Conservation (phyloP, 2,113 vertebrate species). For the Alexandromys fortis region DNA sequence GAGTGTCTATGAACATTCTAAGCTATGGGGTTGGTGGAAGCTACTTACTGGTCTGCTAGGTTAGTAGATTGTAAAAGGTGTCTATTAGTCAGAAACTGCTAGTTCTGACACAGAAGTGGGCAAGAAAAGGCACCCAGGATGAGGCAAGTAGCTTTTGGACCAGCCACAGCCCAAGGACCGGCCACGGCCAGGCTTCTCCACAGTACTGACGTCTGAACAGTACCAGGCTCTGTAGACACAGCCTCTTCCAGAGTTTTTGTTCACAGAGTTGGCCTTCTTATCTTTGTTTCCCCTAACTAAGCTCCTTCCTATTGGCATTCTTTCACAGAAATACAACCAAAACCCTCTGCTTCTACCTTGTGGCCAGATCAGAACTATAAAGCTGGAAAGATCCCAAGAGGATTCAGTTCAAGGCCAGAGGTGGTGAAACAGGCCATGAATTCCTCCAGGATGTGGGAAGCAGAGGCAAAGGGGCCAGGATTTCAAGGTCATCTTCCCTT, state of each 20-base stretch:
- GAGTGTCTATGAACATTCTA: too few relatives aligned
- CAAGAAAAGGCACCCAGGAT: not conserved
- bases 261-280: not conserved
- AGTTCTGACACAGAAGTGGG: not conserved
- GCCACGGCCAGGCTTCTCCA: not conserved
- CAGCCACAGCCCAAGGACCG: not conserved
- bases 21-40: not conserved
- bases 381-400: not conserved
- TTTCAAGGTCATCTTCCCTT: not conserved
- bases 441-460: not conserved
- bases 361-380: not conserved
- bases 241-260: not conserved
- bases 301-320: not conserved
- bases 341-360: not conserved
- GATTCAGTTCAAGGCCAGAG: not conserved
- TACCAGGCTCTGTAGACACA: not conserved
- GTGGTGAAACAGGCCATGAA: not conserved
- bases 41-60: not conserved
- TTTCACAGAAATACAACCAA: not conserved
- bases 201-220: too few relatives aligned
- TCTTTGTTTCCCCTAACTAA: not conserved
- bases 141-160: not conserved
- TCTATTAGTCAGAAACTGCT: not conserved
- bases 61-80: not conserved
- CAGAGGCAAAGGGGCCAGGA: not conserved